Evolutionary conservation across 1,140 invertebrate genomes (phyloP).

Genomic region (Pygmarrhopalites habei): DNA sequence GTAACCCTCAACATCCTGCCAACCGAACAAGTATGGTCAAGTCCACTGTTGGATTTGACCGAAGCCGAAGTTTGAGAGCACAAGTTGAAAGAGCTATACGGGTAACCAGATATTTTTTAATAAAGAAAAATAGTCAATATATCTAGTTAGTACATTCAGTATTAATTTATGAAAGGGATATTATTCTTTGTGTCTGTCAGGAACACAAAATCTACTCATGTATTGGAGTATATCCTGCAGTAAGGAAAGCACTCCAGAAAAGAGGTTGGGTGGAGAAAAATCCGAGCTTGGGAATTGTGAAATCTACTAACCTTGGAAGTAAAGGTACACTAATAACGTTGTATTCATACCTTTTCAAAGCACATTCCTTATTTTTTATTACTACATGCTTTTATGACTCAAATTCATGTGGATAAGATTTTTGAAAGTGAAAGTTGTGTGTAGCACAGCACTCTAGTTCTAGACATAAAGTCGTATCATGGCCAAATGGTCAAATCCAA

Average conservation of each 20-base stretch:
- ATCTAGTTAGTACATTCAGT: neutral
- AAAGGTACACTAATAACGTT: neutral
- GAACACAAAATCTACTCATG: slow-evolving; percentile 49
- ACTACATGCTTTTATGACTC: neutral
- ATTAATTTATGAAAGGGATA: neutral
- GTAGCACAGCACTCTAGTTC: too few relatives aligned
- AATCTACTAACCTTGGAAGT: neutral
- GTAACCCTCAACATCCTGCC: too few relatives aligned
- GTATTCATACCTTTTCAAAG: neutral
- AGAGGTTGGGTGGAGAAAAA: slow-evolving; percentile 41
- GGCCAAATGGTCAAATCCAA: too few relatives aligned
- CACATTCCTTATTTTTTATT: neutral
- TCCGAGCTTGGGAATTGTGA: neutral
- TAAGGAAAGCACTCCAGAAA: slow-evolving; percentile 46
- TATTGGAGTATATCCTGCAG: slow-evolving; percentile 48
- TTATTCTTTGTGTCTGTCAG: slow-evolving; percentile 37
- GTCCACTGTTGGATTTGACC: slow-evolving; percentile 1
- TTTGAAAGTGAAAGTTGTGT: neutral
- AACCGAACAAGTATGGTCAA: neutral
- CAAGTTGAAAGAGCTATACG: neutral
- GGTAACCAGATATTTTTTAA: neutral
- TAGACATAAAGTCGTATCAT: too few relatives aligned
- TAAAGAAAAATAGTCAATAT: neutral
- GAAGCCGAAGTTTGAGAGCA: neutral
- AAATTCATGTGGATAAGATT: neutral